Base-by-base conservation (phyloP, 2,797 vertebrate genomes). In the Hafferia zeledoni region DNA sequence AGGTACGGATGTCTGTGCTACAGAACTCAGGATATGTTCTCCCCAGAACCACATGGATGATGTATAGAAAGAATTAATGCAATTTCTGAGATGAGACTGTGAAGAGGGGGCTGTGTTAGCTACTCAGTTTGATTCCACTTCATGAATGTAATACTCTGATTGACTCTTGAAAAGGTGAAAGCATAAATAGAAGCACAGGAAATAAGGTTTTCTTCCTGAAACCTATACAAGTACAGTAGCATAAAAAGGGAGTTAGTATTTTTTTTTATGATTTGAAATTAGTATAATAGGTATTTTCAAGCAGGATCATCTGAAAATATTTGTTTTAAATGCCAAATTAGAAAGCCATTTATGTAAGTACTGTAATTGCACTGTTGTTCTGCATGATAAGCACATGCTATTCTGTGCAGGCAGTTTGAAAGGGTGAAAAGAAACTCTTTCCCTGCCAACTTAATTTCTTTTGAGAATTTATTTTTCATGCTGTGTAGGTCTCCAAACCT, bases 391-490 rank as follows among this genome's bases (percentile, higher is more conserved):
- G 76, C 37, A 33, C n/a, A 63, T 0, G 0, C 35, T 87, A 27
- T 33, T 81, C 44, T 43, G 27, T 25, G 60, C 61, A 79, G 28
- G 24, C 28, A 37, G 30, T 67, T 74, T 80, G 60, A 91, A 91
- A 68, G 17, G 23, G 19, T 6, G 10, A 91, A 80, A 31, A 68
- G 37, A 75, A 94, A 84, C 41, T 59, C 56, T 33, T 80, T 60
- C 60, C 25, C 57, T 70, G 75, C 39, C 71, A 93, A 75, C 28
- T 4, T 68, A 33, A 59, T 80, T 80, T 72, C 52, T 93, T 70
- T 63, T 76, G 53, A 85, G 60, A 92, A 74, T 80, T 65, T 93
- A 43, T 87, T 80, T 95, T 90, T 85, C 82, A 49, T 83, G 60
- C 50, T 61, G 55, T 37, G 53, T 55, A 64, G 44, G 56, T 83